Base-by-base conservation (phyloP, 2,113 vertebrate species). In the Percopsis transmontana region DNA sequence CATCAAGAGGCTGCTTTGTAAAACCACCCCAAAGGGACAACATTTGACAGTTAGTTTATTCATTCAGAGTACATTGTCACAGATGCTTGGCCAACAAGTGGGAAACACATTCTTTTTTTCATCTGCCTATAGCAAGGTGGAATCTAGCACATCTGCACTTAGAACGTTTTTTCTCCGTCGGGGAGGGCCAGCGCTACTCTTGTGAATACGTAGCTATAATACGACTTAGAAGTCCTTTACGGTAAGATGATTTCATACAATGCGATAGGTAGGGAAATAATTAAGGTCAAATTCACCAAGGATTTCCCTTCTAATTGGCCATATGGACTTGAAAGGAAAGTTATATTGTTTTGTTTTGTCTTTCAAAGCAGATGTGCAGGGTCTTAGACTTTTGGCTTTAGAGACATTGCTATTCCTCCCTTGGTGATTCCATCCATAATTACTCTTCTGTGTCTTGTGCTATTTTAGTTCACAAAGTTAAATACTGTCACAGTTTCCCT, bases 271-370 rank as follows among this genome's bases (percentile, higher is more conserved):
- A 64, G 61, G 69, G 76, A 83, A 89, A 87, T 89, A 88, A 91
- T 88, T 88, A 86, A 89, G 68, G 81, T 33, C 42, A 84, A 87
- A 85, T 72, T 83, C 90, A 91, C 88, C 27, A 81, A 89, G 86
- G 90, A 84, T 70, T 86, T 82, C 66, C 73, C 54, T 79, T 86
- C 76, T 91, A 91, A 91, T 91, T 91, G 88, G 84, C 90, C 90
- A 91, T 90, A 91, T 91, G 89, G 85, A 87, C 78, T 85, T 70
- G 82, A 85, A 86, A 83, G 82, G 82, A 87, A 89, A 87, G 80
- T 90, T 89, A 68, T 72, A 85, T 79, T 82, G 81, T 82, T 80
- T 83, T 73, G 80, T 83, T 89, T 88, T 88, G 82, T 89, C 87
- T 86, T 87, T 84, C 72, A 86, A 84, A 88, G 76, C 88, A 89